These are phyloP conservation scores for Eira barbara DNA, from an alignment of 2,113 vertebrate genomes.

Conservation along the genomic window DNA sequence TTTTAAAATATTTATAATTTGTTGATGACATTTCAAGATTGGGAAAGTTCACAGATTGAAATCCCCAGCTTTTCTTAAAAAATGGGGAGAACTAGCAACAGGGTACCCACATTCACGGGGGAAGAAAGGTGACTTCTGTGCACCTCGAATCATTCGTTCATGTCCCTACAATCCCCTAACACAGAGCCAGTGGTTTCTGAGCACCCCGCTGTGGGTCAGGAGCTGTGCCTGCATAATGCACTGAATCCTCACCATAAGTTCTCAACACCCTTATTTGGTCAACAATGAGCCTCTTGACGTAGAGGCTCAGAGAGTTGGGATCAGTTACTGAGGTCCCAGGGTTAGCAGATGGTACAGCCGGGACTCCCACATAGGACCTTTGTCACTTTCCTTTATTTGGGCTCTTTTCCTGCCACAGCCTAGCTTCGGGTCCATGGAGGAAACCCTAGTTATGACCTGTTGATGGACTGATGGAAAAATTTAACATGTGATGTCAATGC, in stretches of 20 bases:
- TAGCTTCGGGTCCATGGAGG: background rate
- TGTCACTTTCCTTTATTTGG: background rate
- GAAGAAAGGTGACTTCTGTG: background rate
- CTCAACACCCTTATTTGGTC: background rate
- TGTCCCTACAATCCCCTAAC: background rate
- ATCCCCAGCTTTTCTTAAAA: background rate
- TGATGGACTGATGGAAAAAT: background rate
- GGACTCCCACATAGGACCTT: background rate
- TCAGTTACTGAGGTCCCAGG: background rate
- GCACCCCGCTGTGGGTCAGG: background rate
- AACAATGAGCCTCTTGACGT: background rate
- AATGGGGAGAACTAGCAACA: background rate
- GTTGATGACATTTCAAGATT: background rate
- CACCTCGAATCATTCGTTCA: background rate
- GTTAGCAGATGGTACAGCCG: background rate
- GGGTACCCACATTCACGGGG: background rate
- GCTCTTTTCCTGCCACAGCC: background rate
- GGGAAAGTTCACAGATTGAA: background rate
- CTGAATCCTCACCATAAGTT: background rate
- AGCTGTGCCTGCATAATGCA: accelerated
- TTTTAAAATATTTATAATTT: constrained; percentile 6
- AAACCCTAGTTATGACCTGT: background rate
- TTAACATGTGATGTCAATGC: background rate
- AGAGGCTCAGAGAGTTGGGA: background rate
- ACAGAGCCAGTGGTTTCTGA: background rate